Evolutionary conservation across 2,113 vertebrate genomes (phyloP).

Genomic region (Eptesicus fuscus): DNA sequence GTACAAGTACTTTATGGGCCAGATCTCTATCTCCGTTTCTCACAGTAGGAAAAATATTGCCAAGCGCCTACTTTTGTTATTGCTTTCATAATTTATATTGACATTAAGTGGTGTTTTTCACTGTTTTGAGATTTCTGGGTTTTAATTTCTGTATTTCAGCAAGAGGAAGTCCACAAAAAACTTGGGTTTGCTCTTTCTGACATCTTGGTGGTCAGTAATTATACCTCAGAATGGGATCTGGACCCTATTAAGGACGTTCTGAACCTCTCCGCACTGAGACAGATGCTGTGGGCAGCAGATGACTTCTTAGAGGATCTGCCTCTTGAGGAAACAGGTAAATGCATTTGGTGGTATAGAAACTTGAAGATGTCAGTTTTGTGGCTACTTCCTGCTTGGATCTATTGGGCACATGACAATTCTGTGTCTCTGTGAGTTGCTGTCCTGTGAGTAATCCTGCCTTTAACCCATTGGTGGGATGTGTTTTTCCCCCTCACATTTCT

Average conservation of each 20-base stretch:
- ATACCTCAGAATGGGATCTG: slow-evolving; percentile 71
- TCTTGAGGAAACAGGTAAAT: slow-evolving; percentile 12
- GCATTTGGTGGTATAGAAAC: neutral
- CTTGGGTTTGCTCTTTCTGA: slow-evolving; percentile 77
- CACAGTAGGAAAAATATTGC: neutral
- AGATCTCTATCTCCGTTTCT: neutral
- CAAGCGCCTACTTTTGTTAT: neutral
- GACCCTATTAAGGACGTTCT: neutral
- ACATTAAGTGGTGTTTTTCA: neutral
- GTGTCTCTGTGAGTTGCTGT: neutral
- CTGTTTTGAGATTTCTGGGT: neutral
- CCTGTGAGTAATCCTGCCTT: neutral
- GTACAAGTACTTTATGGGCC: neutral
- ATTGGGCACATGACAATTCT: neutral
- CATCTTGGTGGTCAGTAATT: slow-evolving; percentile 78
- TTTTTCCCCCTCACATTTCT: neutral
- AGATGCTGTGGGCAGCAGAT: slow-evolving; percentile 33
- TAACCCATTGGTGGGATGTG: neutral
- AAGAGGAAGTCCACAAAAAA: slow-evolving; percentile 65
- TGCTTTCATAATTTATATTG: neutral
- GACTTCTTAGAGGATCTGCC: slow-evolving; percentile 48
- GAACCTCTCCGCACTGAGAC: slow-evolving; percentile 28
- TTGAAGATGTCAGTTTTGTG: neutral
- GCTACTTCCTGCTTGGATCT: neutral
- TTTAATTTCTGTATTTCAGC: slow-evolving; percentile 62